These are phyloP conservation scores for Aleiodes testaceus DNA, from an alignment of 2,888 invertebrate species.

Conservation along the genomic window DNA sequence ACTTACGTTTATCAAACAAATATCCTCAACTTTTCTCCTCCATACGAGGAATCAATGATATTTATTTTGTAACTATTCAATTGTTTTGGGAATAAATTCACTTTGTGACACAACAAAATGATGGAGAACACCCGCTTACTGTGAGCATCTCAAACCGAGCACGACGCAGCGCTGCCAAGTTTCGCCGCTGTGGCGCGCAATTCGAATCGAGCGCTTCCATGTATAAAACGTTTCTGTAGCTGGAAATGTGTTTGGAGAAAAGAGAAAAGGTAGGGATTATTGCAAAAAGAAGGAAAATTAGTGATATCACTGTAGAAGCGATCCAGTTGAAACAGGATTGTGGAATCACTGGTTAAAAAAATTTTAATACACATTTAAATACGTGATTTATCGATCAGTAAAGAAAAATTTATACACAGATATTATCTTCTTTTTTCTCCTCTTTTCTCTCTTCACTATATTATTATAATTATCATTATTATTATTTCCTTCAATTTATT, in stretches of 20 bases:
- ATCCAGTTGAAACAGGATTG: not conserved
- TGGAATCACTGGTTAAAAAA: not conserved
- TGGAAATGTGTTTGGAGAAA: too few relatives aligned
- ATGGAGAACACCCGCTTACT: slow-evolving; percentile 58
- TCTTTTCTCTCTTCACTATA: not conserved
- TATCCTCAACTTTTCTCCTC: not conserved
- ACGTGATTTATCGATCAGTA: not conserved
- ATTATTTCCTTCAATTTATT: not conserved
- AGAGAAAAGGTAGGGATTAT: too few relatives aligned
- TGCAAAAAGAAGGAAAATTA: too few relatives aligned
- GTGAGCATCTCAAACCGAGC: not conserved
- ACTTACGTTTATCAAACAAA: not conserved
- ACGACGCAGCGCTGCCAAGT: not conserved
- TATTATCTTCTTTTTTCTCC: not conserved
- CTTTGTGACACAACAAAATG: slow-evolving; percentile 48
- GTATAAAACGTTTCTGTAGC: too few relatives aligned
- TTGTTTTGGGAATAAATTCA: slow-evolving; percentile 38
- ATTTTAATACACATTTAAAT: slow-evolving; percentile 83
- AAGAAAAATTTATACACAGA: not conserved
- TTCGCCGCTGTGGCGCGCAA: not conserved
- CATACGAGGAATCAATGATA: not conserved
- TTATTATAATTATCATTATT: not conserved
- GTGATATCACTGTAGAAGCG: too few relatives aligned
- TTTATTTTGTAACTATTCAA: not conserved
- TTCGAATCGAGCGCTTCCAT: not conserved